A percentile compares a stretch with the other conserved stretches of the same genome.
These are phyloP conservation scores for Timema podura DNA, from an alignment of 2,888 invertebrate species.

Conservation along the genomic window DNA sequence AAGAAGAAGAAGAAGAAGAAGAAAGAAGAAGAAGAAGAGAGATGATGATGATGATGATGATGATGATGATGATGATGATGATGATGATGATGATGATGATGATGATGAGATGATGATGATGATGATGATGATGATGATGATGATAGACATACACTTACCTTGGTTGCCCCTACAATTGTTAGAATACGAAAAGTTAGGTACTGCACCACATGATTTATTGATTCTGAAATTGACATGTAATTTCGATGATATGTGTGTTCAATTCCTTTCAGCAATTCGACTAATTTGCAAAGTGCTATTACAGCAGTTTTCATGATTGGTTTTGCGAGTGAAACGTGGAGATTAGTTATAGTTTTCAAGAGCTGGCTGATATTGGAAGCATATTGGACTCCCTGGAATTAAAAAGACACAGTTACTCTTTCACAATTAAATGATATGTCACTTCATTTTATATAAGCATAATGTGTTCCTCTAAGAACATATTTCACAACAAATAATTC, in stretches of 20 bases:
- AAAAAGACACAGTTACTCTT: too few species aligned
- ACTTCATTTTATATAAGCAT: too few species aligned
- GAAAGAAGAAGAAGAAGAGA: background rate
- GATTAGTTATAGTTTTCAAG: conserved; percentile 58
- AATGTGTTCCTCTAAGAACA: too few species aligned
- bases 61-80: too few species aligned
- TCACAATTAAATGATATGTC: too few species aligned
- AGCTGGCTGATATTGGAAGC: conserved; percentile 60
- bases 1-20: background rate
- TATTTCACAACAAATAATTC: too few species aligned
- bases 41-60: background rate
- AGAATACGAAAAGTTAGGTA: conserved; percentile 73
- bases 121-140: too few species aligned
- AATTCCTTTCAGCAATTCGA: conserved; percentile 76
- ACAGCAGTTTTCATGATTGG: conserved; percentile 76
- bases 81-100: too few species aligned
- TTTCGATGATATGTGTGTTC: conserved; percentile 66
- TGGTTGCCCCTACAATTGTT: conserved; percentile 60
- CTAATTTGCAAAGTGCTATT: conserved; percentile 69
- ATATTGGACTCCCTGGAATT: conserved; percentile 58
- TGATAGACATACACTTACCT: conserved; percentile 49
- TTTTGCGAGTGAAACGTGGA: conserved; percentile 65
- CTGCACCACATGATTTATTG: conserved; percentile 72
- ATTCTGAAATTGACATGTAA: conserved; percentile 64
- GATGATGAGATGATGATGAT: too few species aligned